These are phyloP conservation scores for Sitophilus oryzae DNA, from an alignment of 1,140 invertebrate species.

Conservation along the genomic window DNA sequence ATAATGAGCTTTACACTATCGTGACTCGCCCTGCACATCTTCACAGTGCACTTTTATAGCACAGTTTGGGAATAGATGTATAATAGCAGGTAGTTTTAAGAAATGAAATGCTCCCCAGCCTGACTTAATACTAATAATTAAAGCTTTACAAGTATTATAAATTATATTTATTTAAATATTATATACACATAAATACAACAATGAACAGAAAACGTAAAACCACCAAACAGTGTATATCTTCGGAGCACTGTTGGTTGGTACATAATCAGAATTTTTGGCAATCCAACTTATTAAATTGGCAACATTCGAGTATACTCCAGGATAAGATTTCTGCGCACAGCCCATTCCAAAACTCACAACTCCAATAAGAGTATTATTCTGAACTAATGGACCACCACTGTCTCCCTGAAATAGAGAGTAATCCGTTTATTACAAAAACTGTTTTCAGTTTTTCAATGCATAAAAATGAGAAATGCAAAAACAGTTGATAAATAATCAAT, in stretches of 20 bases:
- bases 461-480: background rate
- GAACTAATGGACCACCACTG: conserved; percentile 50
- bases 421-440: background rate
- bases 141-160: too few species aligned
- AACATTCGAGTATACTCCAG: conserved; percentile 59
- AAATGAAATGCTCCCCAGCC: too few species aligned
- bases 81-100: too few species aligned
- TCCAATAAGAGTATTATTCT: conserved; percentile 48
- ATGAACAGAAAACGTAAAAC: too few species aligned
- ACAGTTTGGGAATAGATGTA: too few species aligned
- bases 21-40: too few species aligned
- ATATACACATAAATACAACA: too few species aligned
- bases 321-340: conserved; percentile 52
- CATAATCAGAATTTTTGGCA: conserved; percentile 16
- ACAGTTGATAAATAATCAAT: background rate
- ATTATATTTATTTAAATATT: too few species aligned
- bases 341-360: conserved; percentile 58
- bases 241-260: background rate
- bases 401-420: conserved; percentile 44
- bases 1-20: too few species aligned
- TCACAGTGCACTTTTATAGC: too few species aligned
- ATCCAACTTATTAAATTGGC: conserved; percentile 24
- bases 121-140: too few species aligned
- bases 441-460: background rate
- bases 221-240: too few species aligned